A percentile compares a stretch with the other conserved stretches of the same genome.
Conservation (phyloP, 2,888 invertebrate species). For the Stegophylla sp. region DNA sequence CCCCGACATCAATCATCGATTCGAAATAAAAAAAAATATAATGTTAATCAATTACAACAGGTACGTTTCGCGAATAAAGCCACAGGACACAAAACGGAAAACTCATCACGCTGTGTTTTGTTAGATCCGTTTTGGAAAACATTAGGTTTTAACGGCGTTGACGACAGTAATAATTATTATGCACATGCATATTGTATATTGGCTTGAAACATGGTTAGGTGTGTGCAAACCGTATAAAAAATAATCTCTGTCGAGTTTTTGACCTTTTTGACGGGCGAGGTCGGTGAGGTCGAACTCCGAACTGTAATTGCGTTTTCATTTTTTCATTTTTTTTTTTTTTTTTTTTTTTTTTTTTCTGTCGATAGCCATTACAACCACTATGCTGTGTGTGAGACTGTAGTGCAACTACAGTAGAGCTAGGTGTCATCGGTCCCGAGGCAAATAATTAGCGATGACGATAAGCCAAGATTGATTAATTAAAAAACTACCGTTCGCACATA, state of each 20-base stretch:
- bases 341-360: no score
- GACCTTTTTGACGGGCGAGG: conserved; percentile 36
- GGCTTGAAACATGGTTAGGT: no score
- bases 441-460: conserved; percentile 33
- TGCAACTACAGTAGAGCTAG: neutral
- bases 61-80: neutral
- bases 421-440: conserved; percentile 38
- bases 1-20: neutral
- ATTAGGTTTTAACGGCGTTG: no score
- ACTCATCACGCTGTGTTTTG: neutral
- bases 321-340: no score
- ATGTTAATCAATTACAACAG: neutral
- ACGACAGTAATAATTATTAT: no score
- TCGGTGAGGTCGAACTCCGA: conserved; percentile 33
- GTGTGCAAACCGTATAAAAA: neutral
- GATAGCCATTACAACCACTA: neutral
- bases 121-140: no score
- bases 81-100: neutral
- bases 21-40: conserved; percentile 18
- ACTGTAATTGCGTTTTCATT: conserved; percentile 34
- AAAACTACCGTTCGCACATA: conserved; percentile 40
- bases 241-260: conserved; percentile 21
- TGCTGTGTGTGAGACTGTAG: neutral
- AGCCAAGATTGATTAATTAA: conserved; percentile 50
- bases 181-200: neutral